phyloP scores from a whole-genome alignment of 2,888 invertebrate genomes.

The Drosophila histrio region DNA sequence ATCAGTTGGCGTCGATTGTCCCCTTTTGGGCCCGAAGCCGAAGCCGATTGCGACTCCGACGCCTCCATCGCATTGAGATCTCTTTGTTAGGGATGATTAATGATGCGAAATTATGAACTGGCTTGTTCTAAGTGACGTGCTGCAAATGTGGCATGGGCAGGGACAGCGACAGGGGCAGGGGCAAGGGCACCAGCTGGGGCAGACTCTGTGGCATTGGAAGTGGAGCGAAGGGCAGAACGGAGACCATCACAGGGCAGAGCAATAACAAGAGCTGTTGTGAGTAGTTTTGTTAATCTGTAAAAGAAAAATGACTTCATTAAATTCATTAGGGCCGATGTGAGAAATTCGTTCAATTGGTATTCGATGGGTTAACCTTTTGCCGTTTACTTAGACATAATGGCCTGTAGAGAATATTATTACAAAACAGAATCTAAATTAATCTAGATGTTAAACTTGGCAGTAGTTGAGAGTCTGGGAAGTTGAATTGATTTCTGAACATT shows the following conservation, averaged over 20 bases:
- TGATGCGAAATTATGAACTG: conserved; percentile 81
- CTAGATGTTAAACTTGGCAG: no score
- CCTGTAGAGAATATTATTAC: neutral
- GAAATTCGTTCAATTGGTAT: conserved; percentile 77
- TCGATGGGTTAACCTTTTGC: conserved; percentile 41
- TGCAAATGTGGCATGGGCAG: conserved; percentile 25
- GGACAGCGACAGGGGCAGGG: neutral
- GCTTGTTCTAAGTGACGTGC: conserved; percentile 75
- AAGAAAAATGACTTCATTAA: conserved; percentile 83
- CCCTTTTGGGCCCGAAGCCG: conserved; percentile 1
- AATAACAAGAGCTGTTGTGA: conserved; percentile 42
- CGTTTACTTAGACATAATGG: neutral
- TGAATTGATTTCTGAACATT: no score
- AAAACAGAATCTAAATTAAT: neutral
- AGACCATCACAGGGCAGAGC: neutral
- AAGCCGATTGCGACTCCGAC: neutral
- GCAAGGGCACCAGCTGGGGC: conserved; percentile 4
- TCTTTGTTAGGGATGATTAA: conserved; percentile 75
- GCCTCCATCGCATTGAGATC: conserved; percentile 41
- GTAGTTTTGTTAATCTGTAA: conserved; percentile 77
- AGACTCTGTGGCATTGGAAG: neutral
- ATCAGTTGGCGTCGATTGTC: conserved; percentile 42
- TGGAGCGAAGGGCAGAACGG: neutral
- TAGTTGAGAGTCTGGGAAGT: no score
- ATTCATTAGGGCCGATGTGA: conserved; percentile 82